Base-by-base conservation (phyloP, 2,113 vertebrate genomes). In the Motacilla tschutschensis region DNA sequence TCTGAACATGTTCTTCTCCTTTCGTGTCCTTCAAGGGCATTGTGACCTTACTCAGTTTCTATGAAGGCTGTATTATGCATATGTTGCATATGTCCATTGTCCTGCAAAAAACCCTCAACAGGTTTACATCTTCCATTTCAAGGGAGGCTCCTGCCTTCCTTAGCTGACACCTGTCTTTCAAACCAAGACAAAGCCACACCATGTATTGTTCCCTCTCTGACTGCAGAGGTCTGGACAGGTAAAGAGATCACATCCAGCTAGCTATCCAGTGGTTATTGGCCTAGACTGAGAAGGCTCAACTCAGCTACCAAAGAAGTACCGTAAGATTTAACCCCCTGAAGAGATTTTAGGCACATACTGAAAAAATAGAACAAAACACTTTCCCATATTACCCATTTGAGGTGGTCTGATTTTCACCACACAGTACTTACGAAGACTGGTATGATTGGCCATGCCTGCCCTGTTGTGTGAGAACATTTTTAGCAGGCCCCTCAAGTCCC, bases 391-490 rank as follows among this genome's bases (percentile, higher is more conserved):
- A 28, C 3, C 14, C 4, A 1, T 53, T 57, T 40, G 13, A 60
- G 6, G 15, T n/a, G 17, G 5, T 55, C 82, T 73, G 14, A 2
- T 83, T 83, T 87, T 64, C 57, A 78, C 40, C 31, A 13, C 5
- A 8, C 0, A 3, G 2, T 33, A 6, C 15, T 41, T 54, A 51
- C 6, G 18, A 50, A 54, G 20, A 10, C 18, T 43, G 25, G 3
- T 1, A 2, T 1, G 2, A 9, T 0, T 35, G 6, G 12, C 24
- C 12, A 6, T 9, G 26, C 9, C 20, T 60, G 8, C 17, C 7
- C 16, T 25, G 5, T 50, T 33, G 4, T 15, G 5, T 15, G 44
- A 66, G 26, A 70, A 62, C 4, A 22, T 28, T 58, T 82, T 73
- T 77, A 26, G 4, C 74, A 46, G 2, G 13, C 28, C 3, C 8